A percentile compares a stretch with the other conserved stretches of the same genome.
These are phyloP conservation scores for human DNA, from an alignment of 2,113 vertebrate species.

Conservation along the genomic window GRCh38 chr7:51965501-51966000, in stretches of 20 bases:
- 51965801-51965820: background rate
- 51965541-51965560: background rate
- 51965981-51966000: background rate
- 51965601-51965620: background rate
- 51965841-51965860: background rate
- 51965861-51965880: background rate
- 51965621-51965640: background rate
- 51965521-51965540: background rate
- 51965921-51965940: background rate
- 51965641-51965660: background rate
- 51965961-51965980: background rate
- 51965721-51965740: background rate
- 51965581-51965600: background rate
- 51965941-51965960: background rate
- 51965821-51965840: background rate
- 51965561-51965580: background rate
- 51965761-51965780: background rate
- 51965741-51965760: background rate
- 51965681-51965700: background rate
- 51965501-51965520: background rate
- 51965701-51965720: background rate
- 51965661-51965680: background rate
- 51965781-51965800: background rate
- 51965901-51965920: background rate
- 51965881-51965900: slow-evolving; percentile 6